These are phyloP conservation scores for Drosophila tripunctata DNA, from an alignment of 2,888 invertebrate species.

Conservation along the genomic window DNA sequence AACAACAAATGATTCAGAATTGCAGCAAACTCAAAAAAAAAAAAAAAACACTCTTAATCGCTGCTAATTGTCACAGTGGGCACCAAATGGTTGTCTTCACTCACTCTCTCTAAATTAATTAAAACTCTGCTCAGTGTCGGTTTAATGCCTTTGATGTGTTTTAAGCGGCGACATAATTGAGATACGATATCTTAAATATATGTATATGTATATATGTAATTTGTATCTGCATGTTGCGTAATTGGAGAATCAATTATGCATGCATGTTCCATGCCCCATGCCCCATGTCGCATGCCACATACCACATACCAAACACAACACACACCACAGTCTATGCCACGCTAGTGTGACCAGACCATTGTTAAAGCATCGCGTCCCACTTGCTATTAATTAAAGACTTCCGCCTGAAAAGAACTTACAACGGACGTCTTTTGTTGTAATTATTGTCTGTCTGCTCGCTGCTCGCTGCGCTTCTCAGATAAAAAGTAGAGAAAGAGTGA, in stretches of 20 bases:
- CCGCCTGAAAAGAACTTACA: slow-evolving; percentile 56
- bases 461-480: slow-evolving; percentile 37
- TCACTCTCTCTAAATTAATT: slow-evolving; percentile 31
- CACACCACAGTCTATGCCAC: not conserved
- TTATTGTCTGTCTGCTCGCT: slow-evolving; percentile 65
- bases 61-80: slow-evolving; percentile 27
- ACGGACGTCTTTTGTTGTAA: slow-evolving; percentile 69
- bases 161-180: slow-evolving; percentile 21
- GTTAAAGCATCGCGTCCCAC: slow-evolving; percentile 25
- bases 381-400: slow-evolving; percentile 77
- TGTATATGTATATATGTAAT: not conserved
- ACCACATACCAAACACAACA: too few relatives aligned
- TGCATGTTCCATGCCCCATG: slow-evolving; percentile 35
- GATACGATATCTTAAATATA: slow-evolving; percentile 7
- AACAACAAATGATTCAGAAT: slow-evolving; percentile 36
- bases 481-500: not conserved
- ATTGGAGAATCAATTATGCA: slow-evolving; percentile 71
- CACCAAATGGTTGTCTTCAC: slow-evolving; percentile 23
- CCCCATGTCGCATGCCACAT: not conserved
- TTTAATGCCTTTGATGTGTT: slow-evolving; percentile 53
- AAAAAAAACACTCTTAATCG: slow-evolving; percentile 31
- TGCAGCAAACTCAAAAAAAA: slow-evolving; percentile 18
- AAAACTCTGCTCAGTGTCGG: slow-evolving; percentile 18
- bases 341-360: slow-evolving; percentile 22
- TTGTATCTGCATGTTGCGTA: slow-evolving; percentile 56